phyloP scores from a whole-genome alignment of 2,113 vertebrate species.

The Shinisaurus crocodilurus region DNA sequence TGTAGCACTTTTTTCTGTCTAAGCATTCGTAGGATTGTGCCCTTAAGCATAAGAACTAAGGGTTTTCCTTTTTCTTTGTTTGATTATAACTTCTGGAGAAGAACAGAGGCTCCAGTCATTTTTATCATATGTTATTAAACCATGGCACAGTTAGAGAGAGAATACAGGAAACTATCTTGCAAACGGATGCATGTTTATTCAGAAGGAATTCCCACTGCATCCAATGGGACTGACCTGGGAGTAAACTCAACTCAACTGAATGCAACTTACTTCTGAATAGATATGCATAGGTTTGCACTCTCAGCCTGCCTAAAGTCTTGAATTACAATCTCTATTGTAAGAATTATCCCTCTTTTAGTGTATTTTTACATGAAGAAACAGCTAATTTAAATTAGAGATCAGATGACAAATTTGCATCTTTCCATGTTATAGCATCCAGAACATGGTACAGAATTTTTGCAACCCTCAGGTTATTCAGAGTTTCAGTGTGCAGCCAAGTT shows the following conservation, averaged over 20 bases:
- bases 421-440: background rate
- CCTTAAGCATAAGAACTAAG: background rate
- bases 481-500: background rate
- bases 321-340: background rate
- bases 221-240: no score
- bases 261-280: background rate
- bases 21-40: background rate
- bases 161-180: background rate
- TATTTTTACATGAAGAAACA: background rate
- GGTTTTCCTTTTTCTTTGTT: background rate
- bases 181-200: background rate
- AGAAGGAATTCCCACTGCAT: background rate
- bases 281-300: background rate
- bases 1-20: no score
- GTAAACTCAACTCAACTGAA: no score
- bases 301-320: background rate
- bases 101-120: no score
- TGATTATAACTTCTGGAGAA: background rate
- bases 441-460: background rate
- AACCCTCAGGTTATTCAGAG: background rate
- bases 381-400: background rate
- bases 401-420: background rate
- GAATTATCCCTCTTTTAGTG: background rate
- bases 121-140: background rate
- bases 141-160: background rate